Evolutionary conservation across 92 coral and sea anemone species (phyloP), one percentile per base, ranked within the genome.

Genomic region (Epizoanthus rinbou): DNA sequence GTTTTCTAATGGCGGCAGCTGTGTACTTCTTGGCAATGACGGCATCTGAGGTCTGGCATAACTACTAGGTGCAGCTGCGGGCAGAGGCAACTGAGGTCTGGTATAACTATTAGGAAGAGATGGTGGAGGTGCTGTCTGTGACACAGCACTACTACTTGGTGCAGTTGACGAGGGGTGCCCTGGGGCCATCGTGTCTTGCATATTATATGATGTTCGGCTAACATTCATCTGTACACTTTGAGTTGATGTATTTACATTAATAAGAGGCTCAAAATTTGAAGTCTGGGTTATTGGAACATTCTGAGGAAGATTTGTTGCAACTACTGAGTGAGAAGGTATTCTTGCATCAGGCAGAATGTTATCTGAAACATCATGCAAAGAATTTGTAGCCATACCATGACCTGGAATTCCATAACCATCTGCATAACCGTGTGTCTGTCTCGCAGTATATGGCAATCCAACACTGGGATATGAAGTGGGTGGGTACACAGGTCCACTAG

Each of bases 1-100:
- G 10, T 80, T 88, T 57, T 73, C 70, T 71, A 88, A 73, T 22
- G 91, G 91, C 11, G 88, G 89, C 16, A 89, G 87, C 16, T 73
- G 85, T 23, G 78, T 72, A 47, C 66, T 85, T 17, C 69, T 76
- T 43, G 80, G 23, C 22, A 37, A 57, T 21, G 41, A 37, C 5
- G 71, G 35, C 57, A 78, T 23, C 31, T 22, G 82, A 41, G 50
- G 39, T 4, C 82, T 41, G 18, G 71, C 15, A 21, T 14, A 41
- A 8, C 43, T 60, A 39, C 58, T 78, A 41, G 81, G 8, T 28
- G 21, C 33, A 76, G 22, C 17, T 59, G 64, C 4, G n/a, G 53
- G 5, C 5, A 15, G 69, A 1, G 69, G 82, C 2, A 41, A 52
- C 9, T 10, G 33, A 76, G 82, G 69, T 31, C 31, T 21, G 2